These are phyloP conservation scores for human (Homo sapiens) DNA, from an alignment of 2,113 vertebrate species.

Conservation along the genomic window GRCh38 chr3:80935001-80935500, in stretches of 20 bases:
- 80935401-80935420: neutral
- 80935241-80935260: neutral
- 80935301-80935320: neutral
- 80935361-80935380: neutral
- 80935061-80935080: neutral
- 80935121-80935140: neutral
- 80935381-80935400: neutral
- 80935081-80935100: neutral
- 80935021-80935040: conserved; percentile 19
- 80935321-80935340: neutral
- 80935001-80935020: conserved; percentile 38
- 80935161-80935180: neutral
- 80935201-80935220: neutral
- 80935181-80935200: neutral
- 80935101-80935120: neutral
- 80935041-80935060: conserved; percentile 4
- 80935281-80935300: neutral
- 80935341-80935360: neutral
- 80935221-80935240: neutral
- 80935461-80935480: neutral
- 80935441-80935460: neutral
- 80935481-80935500: neutral
- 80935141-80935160: neutral
- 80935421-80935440: neutral
- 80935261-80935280: neutral